Conservation (phyloP, 1,140 invertebrate genomes). For the Leptopilina clavipes region DNA sequence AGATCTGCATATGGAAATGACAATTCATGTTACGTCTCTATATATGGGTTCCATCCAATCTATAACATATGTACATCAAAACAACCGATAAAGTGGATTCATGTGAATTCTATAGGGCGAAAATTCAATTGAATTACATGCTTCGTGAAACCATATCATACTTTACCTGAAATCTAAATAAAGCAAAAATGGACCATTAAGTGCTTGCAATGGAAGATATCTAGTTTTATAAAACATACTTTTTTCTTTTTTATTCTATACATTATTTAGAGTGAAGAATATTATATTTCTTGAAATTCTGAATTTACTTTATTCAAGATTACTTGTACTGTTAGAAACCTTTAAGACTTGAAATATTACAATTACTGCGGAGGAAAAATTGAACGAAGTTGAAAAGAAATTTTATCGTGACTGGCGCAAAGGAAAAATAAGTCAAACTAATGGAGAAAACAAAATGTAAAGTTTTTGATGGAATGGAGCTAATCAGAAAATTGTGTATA, state of each 20-base stretch:
- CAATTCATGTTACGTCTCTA: not conserved
- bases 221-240: no score
- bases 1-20: constrained; percentile 4
- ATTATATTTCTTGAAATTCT: no score
- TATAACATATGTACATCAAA: constrained; percentile 17
- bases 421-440: not conserved
- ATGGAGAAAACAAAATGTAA: not conserved
- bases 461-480: not conserved
- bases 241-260: no score
- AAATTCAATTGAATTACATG: constrained; percentile 20
- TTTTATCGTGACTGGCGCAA: not conserved
- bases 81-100: constrained; percentile 17
- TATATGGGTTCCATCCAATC: not conserved
- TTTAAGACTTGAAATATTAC: no score
- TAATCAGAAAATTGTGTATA: constrained; percentile 9
- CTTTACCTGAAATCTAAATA: constrained; percentile 11
- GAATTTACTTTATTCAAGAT: no score
- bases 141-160: constrained; percentile 16
- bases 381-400: no score
- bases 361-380: no score
- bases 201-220: not conserved
- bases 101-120: constrained; percentile 6
- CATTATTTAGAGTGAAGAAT: no score
- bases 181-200: constrained; percentile 8
- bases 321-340: no score